phyloP scores from a whole-genome alignment of 2,113 vertebrate species.

The Percina caprodes region DNA sequence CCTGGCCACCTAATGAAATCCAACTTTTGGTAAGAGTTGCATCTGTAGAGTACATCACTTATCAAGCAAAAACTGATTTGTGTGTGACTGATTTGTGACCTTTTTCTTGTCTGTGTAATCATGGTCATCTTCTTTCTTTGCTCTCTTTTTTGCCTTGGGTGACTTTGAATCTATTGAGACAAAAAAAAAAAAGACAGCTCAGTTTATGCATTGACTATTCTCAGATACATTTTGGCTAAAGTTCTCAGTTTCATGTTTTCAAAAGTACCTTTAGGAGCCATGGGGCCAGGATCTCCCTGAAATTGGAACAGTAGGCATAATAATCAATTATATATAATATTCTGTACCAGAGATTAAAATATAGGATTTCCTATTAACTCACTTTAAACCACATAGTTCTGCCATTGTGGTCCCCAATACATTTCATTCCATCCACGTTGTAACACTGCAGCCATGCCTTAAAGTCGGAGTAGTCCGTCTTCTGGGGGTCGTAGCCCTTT shows the following conservation, averaged over 20 bases:
- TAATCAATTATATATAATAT: background rate
- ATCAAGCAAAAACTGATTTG: background rate
- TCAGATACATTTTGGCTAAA: background rate
- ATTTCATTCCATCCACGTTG: conserved; percentile 87
- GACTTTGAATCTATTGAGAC: conserved; percentile 74
- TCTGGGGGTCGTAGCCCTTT: conserved; percentile 84
- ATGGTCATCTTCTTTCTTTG: conserved; percentile 70
- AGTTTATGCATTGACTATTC: background rate
- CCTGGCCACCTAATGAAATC: conserved; percentile 41
- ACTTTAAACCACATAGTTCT: conserved; percentile 96
- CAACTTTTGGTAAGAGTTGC: background rate
- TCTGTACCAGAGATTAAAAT: background rate
- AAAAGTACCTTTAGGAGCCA: conserved; percentile 90
- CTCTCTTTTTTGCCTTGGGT: conserved; percentile 76
- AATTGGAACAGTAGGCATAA: conserved; percentile 48
- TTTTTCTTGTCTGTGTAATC: conserved; percentile 67
- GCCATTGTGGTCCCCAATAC: conserved; percentile 85
- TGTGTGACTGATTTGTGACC: conserved; percentile 30
- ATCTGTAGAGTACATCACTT: background rate
- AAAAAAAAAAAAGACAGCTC: background rate
- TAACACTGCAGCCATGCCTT: conserved; percentile 92
- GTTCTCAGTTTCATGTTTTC: background rate
- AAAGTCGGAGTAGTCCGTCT: conserved; percentile 78
- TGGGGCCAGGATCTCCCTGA: conserved; percentile 91
- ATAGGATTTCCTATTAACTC: background rate